Percentiles rank a stretch among this genome's conserved stretches.
These are phyloP conservation scores for Spodoptera exigua DNA, from an alignment of 2,888 invertebrate species.

Conservation along the genomic window DNA sequence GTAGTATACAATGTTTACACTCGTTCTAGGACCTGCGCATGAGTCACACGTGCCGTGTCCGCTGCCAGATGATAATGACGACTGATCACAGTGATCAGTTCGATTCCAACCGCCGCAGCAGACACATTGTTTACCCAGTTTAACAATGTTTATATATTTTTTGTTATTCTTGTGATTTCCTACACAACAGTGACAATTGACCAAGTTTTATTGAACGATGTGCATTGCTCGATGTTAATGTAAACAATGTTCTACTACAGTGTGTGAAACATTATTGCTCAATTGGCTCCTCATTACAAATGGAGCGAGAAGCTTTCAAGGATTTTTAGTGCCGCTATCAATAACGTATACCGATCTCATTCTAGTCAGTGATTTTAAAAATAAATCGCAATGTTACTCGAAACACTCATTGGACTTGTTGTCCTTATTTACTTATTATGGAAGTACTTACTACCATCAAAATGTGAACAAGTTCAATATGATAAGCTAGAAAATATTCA, in stretches of 20 bases:
- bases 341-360: conserved; percentile 64
- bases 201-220: conserved; percentile 43
- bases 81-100: conserved; percentile 74
- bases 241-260: conserved; percentile 64
- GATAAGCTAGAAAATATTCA: conserved; percentile 37
- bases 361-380: conserved; percentile 76
- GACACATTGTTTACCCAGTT: conserved; percentile 61
- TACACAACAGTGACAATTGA: conserved; percentile 49
- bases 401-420: conserved; percentile 79
- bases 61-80: conserved; percentile 78
- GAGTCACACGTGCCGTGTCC: conserved; percentile 76
- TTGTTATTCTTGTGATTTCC: conserved; percentile 26
- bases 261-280: conserved; percentile 68
- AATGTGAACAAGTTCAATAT: conserved; percentile 49
- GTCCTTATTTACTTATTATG: conserved; percentile 77
- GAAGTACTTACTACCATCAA: conserved; percentile 73
- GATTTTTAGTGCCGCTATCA: conserved; percentile 64
- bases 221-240: conserved; percentile 25
- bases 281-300: conserved; percentile 70
- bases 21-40: conserved; percentile 78
- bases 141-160: conserved; percentile 46
- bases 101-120: conserved; percentile 66
- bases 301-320: conserved; percentile 72
- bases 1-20: conserved; percentile 78
- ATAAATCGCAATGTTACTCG: conserved; percentile 78